phyloP scores from a whole-genome alignment of 1,140 invertebrate genomes.

The Chymomyza costata region DNA sequence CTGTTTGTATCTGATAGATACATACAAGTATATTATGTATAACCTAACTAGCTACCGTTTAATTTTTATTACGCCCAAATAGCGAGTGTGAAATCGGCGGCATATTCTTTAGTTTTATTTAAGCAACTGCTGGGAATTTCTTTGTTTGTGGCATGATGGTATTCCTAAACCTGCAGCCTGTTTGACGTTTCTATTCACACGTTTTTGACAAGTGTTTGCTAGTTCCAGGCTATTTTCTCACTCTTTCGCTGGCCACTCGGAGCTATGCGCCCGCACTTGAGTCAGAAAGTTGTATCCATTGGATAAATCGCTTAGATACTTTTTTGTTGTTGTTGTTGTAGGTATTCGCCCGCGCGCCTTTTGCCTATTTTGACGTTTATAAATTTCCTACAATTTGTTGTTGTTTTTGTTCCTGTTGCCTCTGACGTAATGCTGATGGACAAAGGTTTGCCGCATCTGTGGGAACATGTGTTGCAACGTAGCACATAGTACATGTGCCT shows the following conservation, averaged over 20 bases:
- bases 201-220: conserved; percentile 47
- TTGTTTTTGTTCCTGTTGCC: conserved; percentile 18
- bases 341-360: conserved; percentile 17
- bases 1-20: no score
- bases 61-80: conserved; percentile 62
- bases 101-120: no score
- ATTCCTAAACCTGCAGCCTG: conserved; percentile 17
- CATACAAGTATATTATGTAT: conserved; percentile 17
- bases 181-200: conserved; percentile 73
- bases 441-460: conserved; percentile 53
- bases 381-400: conserved; percentile 68
- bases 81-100: conserved; percentile 62
- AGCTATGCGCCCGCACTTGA: not conserved
- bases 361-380: conserved; percentile 73
- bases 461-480: conserved; percentile 60
- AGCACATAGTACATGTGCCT: not conserved
- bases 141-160: conserved; percentile 29
- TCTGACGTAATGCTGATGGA: conserved; percentile 68
- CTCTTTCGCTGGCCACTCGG: not conserved
- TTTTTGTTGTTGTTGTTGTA: not conserved
- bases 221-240: conserved; percentile 3
- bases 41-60: conserved; percentile 72
- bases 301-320: not conserved
- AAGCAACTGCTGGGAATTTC: no score
- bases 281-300: no score